These are phyloP conservation scores for Eufriesea mexicana DNA, from an alignment of 1,140 invertebrate species.

Conservation along the genomic window DNA sequence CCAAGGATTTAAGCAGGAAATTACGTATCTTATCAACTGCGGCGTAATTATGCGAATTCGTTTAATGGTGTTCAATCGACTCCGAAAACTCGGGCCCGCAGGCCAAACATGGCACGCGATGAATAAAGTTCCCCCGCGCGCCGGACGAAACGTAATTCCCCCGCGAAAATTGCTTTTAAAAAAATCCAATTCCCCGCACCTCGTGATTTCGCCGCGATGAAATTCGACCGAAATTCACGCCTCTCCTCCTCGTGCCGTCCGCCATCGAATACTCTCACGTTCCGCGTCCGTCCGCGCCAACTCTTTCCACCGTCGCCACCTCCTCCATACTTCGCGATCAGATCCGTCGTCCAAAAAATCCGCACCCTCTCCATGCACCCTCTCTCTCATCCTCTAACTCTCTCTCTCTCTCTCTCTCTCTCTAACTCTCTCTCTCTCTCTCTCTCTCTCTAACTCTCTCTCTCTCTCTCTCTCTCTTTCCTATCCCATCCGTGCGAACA, in stretches of 20 bases:
- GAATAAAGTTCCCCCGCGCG: neutral
- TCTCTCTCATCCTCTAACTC: too few relatives aligned
- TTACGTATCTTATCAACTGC: slow-evolving; percentile 32
- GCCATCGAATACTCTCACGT: slow-evolving; percentile 12
- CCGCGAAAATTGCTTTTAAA: slow-evolving; percentile 39
- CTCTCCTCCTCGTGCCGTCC: neutral
- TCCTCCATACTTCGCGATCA: neutral
- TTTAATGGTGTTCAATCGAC: slow-evolving; percentile 40
- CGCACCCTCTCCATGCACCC: neutral
- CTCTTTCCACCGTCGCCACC: neutral
- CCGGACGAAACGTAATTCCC: slow-evolving; percentile 22
- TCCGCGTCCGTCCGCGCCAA: neutral
- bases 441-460: too few relatives aligned
- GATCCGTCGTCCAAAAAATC: neutral
- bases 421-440: too few relatives aligned
- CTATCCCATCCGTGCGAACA: too few relatives aligned
- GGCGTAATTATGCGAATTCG: slow-evolving; percentile 33
- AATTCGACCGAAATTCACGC: slow-evolving; percentile 37
- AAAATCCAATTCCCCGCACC: slow-evolving; percentile 42
- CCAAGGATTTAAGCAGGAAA: slow-evolving; percentile 23
- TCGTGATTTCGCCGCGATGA: slow-evolving; percentile 17
- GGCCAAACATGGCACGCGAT: slow-evolving; percentile 12
- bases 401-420: too few relatives aligned
- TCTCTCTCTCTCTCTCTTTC: too few relatives aligned
- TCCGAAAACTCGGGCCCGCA: neutral